Percentiles rank a stretch among this genome's conserved stretches.
phyloP scores from a whole-genome alignment of 1,140 invertebrate species.

The Pogonomyrmex barbatus region DNA sequence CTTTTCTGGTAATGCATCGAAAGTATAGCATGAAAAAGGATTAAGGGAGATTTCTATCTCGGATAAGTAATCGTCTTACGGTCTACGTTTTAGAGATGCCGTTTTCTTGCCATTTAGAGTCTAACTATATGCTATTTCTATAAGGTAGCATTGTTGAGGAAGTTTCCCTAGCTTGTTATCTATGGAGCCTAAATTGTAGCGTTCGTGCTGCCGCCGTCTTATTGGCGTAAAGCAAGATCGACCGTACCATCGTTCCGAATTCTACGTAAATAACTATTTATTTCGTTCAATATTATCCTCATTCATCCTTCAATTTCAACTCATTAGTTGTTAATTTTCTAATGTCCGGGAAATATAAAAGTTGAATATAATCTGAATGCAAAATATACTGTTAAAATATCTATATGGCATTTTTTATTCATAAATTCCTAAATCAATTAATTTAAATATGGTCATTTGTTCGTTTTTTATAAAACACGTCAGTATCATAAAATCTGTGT shows the following conservation, averaged over 20 bases:
- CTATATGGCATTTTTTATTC: neutral
- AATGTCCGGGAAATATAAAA: slow-evolving; percentile 13
- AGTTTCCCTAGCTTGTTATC: slow-evolving; percentile 65
- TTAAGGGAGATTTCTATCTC: slow-evolving; percentile 39
- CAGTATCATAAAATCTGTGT: neutral
- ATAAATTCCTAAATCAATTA: neutral
- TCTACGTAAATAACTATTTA: slow-evolving; percentile 31
- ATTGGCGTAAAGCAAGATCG: slow-evolving; percentile 61
- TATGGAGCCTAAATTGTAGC: slow-evolving; percentile 71
- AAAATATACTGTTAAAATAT: neutral
- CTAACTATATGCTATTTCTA: slow-evolving; percentile 67
- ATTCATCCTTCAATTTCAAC: neutral
- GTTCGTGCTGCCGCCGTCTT: slow-evolving; percentile 71
- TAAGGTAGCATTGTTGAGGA: slow-evolving; percentile 56
- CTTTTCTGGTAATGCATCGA: neutral
- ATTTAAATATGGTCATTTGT: neutral
- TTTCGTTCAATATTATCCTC: slow-evolving; percentile 29
- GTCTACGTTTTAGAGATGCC: slow-evolving; percentile 30
- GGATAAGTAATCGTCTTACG: slow-evolving; percentile 44
- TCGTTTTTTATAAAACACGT: neutral
- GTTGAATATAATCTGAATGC: neutral
- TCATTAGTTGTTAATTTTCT: neutral
- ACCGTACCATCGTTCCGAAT: slow-evolving; percentile 59
- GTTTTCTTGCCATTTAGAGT: slow-evolving; percentile 65
- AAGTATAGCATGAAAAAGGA: slow-evolving; percentile 60